Percentiles rank a stretch among this genome's conserved stretches.
phyloP scores from a whole-genome alignment of 2,888 invertebrate species.

The Heliconius erato region DNA sequence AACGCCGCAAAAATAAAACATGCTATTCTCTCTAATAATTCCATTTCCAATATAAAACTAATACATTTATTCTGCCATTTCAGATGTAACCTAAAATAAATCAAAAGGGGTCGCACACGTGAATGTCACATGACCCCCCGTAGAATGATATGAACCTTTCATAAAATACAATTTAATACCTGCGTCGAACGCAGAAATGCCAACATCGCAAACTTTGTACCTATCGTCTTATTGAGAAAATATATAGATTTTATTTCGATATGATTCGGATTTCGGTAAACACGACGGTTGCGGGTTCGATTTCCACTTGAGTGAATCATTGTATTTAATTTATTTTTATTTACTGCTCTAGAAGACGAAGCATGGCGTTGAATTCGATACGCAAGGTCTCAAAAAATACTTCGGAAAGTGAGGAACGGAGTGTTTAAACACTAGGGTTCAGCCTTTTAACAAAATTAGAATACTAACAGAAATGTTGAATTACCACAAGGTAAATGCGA shows the following conservation, averaged over 20 bases:
- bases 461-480: too few relatives aligned
- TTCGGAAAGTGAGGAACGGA: background rate
- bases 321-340: background rate
- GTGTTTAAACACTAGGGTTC: background rate
- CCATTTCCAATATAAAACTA: background rate
- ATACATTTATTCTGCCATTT: slow-evolving; percentile 12
- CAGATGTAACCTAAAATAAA: slow-evolving; percentile 14
- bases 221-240: slow-evolving; percentile 47
- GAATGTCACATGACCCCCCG: slow-evolving; percentile 40
- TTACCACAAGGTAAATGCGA: too few relatives aligned
- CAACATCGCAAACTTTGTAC: slow-evolving; percentile 69
- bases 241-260: slow-evolving; percentile 40
- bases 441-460: too few relatives aligned
- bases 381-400: background rate
- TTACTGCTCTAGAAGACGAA: background rate
- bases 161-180: slow-evolving; percentile 71
- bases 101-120: slow-evolving; percentile 35
- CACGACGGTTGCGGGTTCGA: background rate
- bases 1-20: background rate
- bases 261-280: background rate
- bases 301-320: background rate
- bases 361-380: background rate
- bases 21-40: background rate
- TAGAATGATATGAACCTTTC: slow-evolving; percentile 50
- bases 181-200: slow-evolving; percentile 73